Percentiles rank a stretch among this genome's conserved stretches.
phyloP scores from a whole-genome alignment of 2,797 vertebrate species.

The Echeneis naucrates region DNA sequence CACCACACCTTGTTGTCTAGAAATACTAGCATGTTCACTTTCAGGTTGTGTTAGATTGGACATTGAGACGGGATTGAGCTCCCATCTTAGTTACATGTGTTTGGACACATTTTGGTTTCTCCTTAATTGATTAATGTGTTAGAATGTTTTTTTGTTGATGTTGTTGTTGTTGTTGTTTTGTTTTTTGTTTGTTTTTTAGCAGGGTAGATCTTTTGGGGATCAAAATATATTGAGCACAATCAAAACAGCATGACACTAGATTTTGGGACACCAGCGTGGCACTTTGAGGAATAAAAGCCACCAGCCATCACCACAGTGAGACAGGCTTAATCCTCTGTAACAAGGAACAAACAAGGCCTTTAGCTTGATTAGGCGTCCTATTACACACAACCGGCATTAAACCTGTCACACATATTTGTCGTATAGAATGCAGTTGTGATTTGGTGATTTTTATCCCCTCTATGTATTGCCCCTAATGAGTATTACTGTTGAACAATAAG shows the following conservation, averaged over 20 bases:
- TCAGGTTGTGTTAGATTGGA: neutral
- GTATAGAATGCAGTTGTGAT: neutral
- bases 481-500: neutral
- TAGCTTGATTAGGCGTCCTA: conserved; percentile 9
- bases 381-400: conserved; percentile 16
- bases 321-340: conserved; percentile 25
- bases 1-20: neutral
- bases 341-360: conserved; percentile 23
- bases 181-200: too few relatives aligned
- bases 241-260: conserved; percentile 1
- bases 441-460: neutral
- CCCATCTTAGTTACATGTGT: too few relatives aligned
- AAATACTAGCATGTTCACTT: neutral
- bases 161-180: too few relatives aligned
- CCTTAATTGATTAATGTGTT: too few relatives aligned
- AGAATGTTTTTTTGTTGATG: too few relatives aligned
- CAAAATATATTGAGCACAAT: conserved; percentile 5
- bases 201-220: neutral
- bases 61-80: neutral
- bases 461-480: neutral
- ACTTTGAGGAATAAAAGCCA: neutral
- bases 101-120: neutral
- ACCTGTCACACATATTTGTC: conserved; percentile 7
- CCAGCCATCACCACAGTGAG: neutral
- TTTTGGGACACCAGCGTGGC: neutral